phyloP scores from a whole-genome alignment of 2,113 vertebrate species.

The Gambusia holbrooki region DNA sequence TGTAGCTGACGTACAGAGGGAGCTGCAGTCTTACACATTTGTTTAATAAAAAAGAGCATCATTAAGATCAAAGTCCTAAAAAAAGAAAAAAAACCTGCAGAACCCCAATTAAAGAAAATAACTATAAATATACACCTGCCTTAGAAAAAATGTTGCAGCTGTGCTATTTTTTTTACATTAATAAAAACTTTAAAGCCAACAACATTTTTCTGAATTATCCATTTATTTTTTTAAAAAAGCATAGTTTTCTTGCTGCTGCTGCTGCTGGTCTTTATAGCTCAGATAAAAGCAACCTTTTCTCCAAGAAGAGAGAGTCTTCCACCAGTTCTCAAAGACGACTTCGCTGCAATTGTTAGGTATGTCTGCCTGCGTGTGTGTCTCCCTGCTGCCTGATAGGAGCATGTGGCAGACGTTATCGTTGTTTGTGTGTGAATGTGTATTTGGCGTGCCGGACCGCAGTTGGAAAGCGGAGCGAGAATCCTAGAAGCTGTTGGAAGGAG shows the following conservation, averaged over 20 bases:
- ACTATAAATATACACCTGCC: no score
- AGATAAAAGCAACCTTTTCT: conserved; percentile 48
- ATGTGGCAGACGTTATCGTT: conserved; percentile 71
- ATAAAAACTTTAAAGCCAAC: not conserved
- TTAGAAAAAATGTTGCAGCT: not conserved
- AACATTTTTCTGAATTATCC: not conserved
- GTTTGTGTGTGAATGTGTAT: conserved; percentile 69
- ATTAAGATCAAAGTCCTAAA: no score
- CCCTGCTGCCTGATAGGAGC: conserved; percentile 59
- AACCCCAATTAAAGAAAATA: no score
- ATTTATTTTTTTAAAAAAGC: no score
- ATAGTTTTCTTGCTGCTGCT: not conserved
- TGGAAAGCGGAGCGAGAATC: conserved; percentile 80
- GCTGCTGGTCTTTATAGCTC: conserved; percentile 13
- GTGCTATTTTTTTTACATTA: not conserved
- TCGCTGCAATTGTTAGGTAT: conserved; percentile 51
- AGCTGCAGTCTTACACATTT: no score
- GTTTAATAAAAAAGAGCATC: no score
- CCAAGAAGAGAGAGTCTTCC: conserved; percentile 34
- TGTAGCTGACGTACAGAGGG: no score
- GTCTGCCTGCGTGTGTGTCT: conserved; percentile 34
- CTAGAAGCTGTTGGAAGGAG: conserved; percentile 80
- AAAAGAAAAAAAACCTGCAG: no score
- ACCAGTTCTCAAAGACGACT: conserved; percentile 44
- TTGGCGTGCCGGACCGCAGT: conserved; percentile 65